Evolutionary conservation across 2,113 vertebrate species (phyloP), one percentile per base, ranked within the genome.

Genomic region (Carlito syrichta): DNA sequence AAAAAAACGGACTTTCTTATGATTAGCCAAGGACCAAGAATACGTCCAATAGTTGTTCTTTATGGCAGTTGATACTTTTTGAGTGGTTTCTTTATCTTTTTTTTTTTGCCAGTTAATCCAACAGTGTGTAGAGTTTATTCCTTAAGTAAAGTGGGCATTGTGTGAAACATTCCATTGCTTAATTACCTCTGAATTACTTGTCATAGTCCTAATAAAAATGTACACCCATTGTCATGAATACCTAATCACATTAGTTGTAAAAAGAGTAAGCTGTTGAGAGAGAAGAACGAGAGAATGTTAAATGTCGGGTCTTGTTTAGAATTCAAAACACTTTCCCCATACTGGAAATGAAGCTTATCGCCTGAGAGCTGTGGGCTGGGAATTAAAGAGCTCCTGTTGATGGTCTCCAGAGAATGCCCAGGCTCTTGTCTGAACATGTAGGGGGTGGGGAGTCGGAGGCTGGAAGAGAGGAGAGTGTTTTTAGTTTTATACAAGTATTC

Each of bases 161-260:
- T 71, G 56, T 91, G 93, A 92, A 74, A 73, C 48, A 79, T 68
- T 69, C 30, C 16, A 14, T 54, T 74, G 74, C 93, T 93, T 86
- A 94, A 97, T 97, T 96, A 95, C 54, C 25, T 91, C 90, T 40
- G 74, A 95, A 84, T 88, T 73, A 60, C 85, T 96, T 88, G 82
- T 83, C 74, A 93, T 89, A 4, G 27, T 79, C 87, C 86, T 91
- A 82, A 89, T 96, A 88, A 92, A 92, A 97, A 96, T 1, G 1
- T 48, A 4, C 6, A 35, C 27, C 93, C 54, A 0, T 95, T 1
- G 2, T 43, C 19, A 27, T 81, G 95, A 97, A 86, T 93, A 14
- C 91, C 96, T 96, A 97, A 97, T 88, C 91, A 62, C 48, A 54
- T 60, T 63, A 69, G 52, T 74, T 96, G 66, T 0, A 52, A 91